These are phyloP conservation scores for Bellardia pandia DNA, from an alignment of 2,888 invertebrate species.

Conservation along the genomic window DNA sequence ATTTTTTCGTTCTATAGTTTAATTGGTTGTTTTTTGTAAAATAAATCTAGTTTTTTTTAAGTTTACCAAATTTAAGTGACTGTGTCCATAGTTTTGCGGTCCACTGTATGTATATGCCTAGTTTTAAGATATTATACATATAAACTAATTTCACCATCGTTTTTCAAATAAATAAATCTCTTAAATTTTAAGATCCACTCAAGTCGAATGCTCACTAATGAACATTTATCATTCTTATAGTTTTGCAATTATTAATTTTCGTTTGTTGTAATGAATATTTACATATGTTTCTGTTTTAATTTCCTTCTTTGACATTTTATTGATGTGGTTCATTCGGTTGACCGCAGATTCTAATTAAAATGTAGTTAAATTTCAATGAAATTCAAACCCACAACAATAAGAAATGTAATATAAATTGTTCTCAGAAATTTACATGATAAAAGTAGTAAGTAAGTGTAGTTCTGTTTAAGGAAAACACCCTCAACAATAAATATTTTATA, in stretches of 20 bases:
- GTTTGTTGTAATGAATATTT: not conserved
- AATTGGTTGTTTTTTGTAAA: too few relatives aligned
- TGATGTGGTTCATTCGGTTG: conserved; percentile 53
- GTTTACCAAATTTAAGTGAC: too few relatives aligned
- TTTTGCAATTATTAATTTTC: not conserved
- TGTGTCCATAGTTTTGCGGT: too few relatives aligned
- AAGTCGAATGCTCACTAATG: not conserved
- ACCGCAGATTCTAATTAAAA: conserved; percentile 66
- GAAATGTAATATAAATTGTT: conserved; percentile 32
- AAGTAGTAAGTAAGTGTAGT: not conserved
- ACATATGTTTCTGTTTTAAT: not conserved
- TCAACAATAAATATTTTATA: too few relatives aligned
- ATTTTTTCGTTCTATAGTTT: too few relatives aligned
- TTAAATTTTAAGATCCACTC: too few relatives aligned
- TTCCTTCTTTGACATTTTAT: conserved; percentile 39
- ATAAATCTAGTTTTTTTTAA: too few relatives aligned
- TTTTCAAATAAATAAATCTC: too few relatives aligned
- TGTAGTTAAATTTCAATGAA: conserved; percentile 41
- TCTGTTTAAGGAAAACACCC: not conserved
- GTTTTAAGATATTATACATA: too few relatives aligned
- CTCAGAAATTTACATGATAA: not conserved
- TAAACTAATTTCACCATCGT: too few relatives aligned
- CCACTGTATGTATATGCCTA: too few relatives aligned
- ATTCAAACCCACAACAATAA: conserved; percentile 56
- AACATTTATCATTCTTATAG: not conserved